phyloP scores from a whole-genome alignment of 2,888 invertebrate species.

The Callinectes sapidus region DNA sequence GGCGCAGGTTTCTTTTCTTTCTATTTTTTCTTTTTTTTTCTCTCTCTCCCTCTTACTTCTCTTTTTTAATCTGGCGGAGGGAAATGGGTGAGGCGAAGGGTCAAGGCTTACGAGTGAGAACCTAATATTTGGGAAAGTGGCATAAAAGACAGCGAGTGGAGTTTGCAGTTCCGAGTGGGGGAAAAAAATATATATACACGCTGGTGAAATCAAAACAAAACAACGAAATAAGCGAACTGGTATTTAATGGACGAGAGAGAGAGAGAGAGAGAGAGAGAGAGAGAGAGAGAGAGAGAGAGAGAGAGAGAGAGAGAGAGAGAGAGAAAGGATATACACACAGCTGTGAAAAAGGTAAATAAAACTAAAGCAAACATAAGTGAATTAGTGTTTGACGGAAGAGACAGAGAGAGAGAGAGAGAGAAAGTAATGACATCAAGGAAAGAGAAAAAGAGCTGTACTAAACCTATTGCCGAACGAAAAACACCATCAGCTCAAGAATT shows the following conservation, averaged over 20 bases:
- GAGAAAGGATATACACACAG: too few relatives aligned
- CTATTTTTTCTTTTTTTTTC: neutral
- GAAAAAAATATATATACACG: neutral
- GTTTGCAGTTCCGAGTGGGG: neutral
- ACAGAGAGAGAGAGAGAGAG: neutral
- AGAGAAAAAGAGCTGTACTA: neutral
- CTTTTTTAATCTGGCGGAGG: neutral
- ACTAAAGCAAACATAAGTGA: too few relatives aligned
- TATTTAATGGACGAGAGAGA: neutral
- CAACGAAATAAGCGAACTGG: neutral
- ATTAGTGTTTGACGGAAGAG: too few relatives aligned
- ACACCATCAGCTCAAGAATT: neutral
- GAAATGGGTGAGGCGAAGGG: neutral
- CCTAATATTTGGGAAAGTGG: slow-evolving; percentile 16
- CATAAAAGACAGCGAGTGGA: neutral
- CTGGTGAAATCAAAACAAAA: neutral
- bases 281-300: neutral
- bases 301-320: too few relatives aligned
- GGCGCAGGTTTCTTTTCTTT: neutral
- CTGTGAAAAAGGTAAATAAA: too few relatives aligned
- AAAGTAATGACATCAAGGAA: neutral
- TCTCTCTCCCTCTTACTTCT: neutral
- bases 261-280: slow-evolving; percentile 18
- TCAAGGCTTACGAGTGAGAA: neutral
- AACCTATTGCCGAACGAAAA: neutral